Evolutionary conservation across 1,140 invertebrate species (phyloP).

Genomic region (Papilio polyxenes): DNA sequence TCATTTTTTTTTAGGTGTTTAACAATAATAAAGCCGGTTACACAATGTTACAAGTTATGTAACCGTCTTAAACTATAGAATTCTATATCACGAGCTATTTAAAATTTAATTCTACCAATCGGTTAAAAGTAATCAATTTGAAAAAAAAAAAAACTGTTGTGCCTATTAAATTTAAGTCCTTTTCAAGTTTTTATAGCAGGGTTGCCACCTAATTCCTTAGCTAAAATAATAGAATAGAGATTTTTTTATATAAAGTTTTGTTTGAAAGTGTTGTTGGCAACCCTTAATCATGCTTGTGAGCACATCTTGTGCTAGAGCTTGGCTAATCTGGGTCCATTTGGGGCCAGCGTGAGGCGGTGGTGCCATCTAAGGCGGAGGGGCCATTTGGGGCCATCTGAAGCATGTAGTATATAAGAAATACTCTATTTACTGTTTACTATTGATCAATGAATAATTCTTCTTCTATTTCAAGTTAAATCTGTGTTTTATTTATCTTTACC

Average conservation of each 20-base stretch:
- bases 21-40: too few species aligned
- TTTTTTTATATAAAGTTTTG: not conserved
- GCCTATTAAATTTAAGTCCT: not conserved
- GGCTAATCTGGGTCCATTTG: not conserved
- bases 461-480: not conserved
- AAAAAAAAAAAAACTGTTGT: not conserved
- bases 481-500: not conserved
- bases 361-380: not conserved
- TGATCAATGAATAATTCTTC: not conserved
- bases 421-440: not conserved
- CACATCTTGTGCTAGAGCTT: not conserved
- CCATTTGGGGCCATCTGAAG: not conserved
- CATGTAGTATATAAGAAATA: not conserved
- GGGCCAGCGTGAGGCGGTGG: not conserved
- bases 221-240: not conserved
- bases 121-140: too few species aligned
- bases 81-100: too few species aligned
- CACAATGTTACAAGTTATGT: too few species aligned
- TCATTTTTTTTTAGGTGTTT: too few species aligned
- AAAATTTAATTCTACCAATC: too few species aligned
- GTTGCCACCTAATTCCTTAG: not conserved
- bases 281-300: not conserved
- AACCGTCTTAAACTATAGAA: too few species aligned
- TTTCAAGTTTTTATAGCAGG: not conserved
- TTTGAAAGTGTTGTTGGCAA: not conserved